A percentile compares a stretch with the other conserved stretches of the same genome.
phyloP scores from a whole-genome alignment of 1,140 invertebrate genomes.

The Drosophila persimilis region DNA sequence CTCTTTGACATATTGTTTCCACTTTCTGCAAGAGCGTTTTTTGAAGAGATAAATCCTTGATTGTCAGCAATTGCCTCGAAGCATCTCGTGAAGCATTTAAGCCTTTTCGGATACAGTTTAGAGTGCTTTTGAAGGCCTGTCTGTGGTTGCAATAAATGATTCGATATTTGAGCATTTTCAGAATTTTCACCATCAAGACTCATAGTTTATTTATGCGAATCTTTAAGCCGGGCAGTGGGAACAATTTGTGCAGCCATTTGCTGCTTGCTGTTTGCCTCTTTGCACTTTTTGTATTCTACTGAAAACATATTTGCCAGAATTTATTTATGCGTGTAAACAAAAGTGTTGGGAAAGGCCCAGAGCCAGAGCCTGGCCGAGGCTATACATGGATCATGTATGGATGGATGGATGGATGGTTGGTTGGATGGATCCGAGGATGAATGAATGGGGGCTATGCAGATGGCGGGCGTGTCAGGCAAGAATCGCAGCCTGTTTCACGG shows the following conservation, averaged over 20 bases:
- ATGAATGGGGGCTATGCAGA: conserved; percentile 1
- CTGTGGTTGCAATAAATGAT: conserved; percentile 6
- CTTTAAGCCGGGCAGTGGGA: conserved; percentile 2
- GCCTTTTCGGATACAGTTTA: too few relatives aligned
- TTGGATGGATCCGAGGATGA: conserved; percentile 5
- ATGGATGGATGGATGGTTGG: conserved; percentile 16
- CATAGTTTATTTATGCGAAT: conserved; percentile 28
- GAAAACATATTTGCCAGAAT: conserved; percentile 34
- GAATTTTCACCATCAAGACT: too few relatives aligned
- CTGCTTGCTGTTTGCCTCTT: background rate
- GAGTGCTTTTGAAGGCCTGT: background rate
- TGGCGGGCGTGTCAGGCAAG: conserved; percentile 29
- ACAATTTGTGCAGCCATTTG: conserved; percentile 9
- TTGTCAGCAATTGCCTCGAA: too few relatives aligned
- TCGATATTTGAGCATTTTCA: conserved; percentile 7
- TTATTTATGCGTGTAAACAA: conserved; percentile 65
- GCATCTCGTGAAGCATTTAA: too few relatives aligned
- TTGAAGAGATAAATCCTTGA: too few relatives aligned
- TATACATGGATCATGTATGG: conserved; percentile 11
- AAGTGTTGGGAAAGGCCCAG: conserved; percentile 34
- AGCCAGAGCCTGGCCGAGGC: background rate
- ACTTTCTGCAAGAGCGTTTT: too few relatives aligned
- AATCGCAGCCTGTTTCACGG: conserved; percentile 47
- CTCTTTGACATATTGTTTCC: too few relatives aligned
- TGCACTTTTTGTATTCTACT: background rate